Conservation (phyloP, 2,797 vertebrate genomes). For the Melanotaenia parkinsoni region DNA sequence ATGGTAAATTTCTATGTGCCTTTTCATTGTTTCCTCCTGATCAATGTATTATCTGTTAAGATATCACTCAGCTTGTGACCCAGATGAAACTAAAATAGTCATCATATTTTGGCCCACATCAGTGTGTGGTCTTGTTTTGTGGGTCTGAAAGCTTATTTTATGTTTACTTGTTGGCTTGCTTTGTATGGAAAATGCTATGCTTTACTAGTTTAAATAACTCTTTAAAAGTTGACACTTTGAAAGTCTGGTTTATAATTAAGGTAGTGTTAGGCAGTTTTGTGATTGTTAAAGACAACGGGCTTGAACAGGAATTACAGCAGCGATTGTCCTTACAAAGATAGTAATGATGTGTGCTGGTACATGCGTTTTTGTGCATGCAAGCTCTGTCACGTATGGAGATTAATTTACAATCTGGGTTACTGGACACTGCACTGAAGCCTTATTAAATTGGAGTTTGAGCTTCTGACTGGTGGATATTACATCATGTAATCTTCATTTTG, state of each 20-base stretch:
- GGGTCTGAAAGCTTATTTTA: not conserved
- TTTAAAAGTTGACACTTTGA: not conserved
- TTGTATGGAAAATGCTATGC: too few species aligned
- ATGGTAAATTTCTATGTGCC: not conserved
- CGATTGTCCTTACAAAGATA: not conserved
- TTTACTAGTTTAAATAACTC: not conserved
- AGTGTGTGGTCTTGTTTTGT: constrained; percentile 5
- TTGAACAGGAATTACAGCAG: not conserved
- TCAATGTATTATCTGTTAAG: constrained; percentile 2
- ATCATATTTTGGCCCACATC: constrained; percentile 36
- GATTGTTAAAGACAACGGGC: not conserved
- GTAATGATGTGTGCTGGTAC: constrained; percentile 2
- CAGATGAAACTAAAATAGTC: constrained; percentile 43
- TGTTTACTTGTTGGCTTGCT: too few species aligned
- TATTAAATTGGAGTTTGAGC: constrained; percentile 12
- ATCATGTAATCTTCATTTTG: not conserved
- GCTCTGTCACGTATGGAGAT: constrained; percentile 47
- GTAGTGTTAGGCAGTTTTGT: not conserved
- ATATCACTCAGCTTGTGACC: constrained; percentile 16
- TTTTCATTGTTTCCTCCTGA: not conserved
- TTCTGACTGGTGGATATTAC: constrained; percentile 2
- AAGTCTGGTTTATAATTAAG: not conserved
- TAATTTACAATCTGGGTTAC: constrained; percentile 46
- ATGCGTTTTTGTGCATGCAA: not conserved
- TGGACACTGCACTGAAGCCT: constrained; percentile 24